These are phyloP conservation scores for Conchocele bisecta DNA, from an alignment of 2,888 invertebrate species.

Conservation along the genomic window DNA sequence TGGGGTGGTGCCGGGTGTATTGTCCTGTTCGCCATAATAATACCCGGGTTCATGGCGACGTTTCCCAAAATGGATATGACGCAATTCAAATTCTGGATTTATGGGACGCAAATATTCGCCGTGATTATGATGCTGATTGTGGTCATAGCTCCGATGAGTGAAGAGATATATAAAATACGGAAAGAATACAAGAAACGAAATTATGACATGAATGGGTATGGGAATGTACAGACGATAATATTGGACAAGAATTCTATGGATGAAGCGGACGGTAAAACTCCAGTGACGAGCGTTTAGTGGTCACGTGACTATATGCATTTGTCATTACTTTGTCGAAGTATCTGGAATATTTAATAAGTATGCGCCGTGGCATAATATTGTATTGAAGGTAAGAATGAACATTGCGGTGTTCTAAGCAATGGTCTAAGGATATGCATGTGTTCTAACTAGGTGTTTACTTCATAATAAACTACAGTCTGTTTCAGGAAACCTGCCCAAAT, in stretches of 20 bases:
- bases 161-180: slow-evolving; percentile 73
- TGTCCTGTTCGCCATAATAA: slow-evolving; percentile 68
- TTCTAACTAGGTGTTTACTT: no score
- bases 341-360: no score
- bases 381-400: no score
- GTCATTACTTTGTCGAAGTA: no score
- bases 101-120: slow-evolving; percentile 75
- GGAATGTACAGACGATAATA: slow-evolving; percentile 54
- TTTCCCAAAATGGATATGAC: slow-evolving; percentile 72
- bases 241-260: slow-evolving; percentile 43
- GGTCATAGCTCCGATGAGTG: slow-evolving; percentile 74
- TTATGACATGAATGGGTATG: slow-evolving; percentile 50
- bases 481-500: no score
- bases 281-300: slow-evolving; percentile 50
- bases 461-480: no score
- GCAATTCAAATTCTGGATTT: slow-evolving; percentile 75
- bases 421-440: no score
- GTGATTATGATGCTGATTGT: slow-evolving; percentile 77
- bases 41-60: slow-evolving; percentile 75
- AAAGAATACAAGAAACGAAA: slow-evolving; percentile 70
- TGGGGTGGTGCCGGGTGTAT: slow-evolving; percentile 71
- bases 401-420: no score
- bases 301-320: no score
- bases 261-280: slow-evolving; percentile 42
- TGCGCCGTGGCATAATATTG: no score